Conservation (phyloP, 2,888 invertebrate genomes). For the Cordylochernes scorpioides region DNA sequence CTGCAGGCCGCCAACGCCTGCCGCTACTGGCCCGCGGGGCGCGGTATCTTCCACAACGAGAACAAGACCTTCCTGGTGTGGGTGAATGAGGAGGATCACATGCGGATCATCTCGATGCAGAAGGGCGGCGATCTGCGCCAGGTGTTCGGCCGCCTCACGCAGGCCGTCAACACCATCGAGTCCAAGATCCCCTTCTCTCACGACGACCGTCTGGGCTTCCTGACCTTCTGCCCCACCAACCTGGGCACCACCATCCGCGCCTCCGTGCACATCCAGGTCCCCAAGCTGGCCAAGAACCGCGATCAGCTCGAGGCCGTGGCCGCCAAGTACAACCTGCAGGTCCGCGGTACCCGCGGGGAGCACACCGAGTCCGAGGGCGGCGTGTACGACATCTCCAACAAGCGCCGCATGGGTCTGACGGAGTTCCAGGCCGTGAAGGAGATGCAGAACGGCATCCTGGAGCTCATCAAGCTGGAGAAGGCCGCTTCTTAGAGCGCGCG, state of each 20-base stretch:
- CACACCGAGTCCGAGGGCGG: constrained; percentile 89
- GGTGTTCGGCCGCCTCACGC: constrained; percentile 43
- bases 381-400: constrained; percentile 88
- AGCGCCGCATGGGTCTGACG: constrained; percentile 84
- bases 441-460: constrained; percentile 82
- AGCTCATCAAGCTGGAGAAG: constrained; percentile 82
- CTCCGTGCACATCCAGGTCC: constrained; percentile 90
- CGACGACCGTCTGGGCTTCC: constrained; percentile 76
- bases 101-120: constrained; percentile 28
- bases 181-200: constrained; percentile 83
- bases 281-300: constrained; percentile 69
- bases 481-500: constrained; percentile 22
- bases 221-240: constrained; percentile 97
- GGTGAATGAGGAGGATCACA: constrained; percentile 29
- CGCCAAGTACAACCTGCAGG: constrained; percentile 56
- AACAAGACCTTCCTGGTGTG: constrained; percentile 28
- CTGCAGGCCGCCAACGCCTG: constrained; percentile 68
- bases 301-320: constrained; percentile 72
- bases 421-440: constrained; percentile 90
- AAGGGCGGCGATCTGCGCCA: constrained; percentile 24
- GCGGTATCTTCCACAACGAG: constrained; percentile 70
- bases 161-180: constrained; percentile 73
- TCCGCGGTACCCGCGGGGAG: constrained; percentile 52
- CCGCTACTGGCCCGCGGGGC: constrained; percentile 87
- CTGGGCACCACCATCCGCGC: constrained; percentile 91